Evolutionary conservation across 2,888 invertebrate species (phyloP).

Genomic region (Pristionchus fissidentatus): DNA sequence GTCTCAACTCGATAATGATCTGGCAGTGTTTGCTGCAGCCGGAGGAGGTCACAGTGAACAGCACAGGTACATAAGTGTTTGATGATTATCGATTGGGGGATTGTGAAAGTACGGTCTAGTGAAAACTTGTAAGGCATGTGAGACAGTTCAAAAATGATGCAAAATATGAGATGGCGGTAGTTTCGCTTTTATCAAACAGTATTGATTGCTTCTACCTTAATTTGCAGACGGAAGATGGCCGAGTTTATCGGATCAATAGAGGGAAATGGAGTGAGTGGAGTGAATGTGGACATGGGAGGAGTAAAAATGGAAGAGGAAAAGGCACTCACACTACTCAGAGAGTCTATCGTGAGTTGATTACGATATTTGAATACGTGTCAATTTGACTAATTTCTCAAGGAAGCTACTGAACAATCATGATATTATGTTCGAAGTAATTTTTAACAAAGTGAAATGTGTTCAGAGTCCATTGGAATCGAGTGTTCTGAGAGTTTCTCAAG

Average conservation of each 20-base stretch:
- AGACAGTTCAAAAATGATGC: no score
- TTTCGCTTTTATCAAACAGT: no score
- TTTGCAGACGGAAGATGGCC: constrained; percentile 34
- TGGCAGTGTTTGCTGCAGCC: background rate
- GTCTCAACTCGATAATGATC: background rate
- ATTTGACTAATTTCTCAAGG: background rate
- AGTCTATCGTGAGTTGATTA: constrained; percentile 9
- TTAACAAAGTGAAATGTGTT: background rate
- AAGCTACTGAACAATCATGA: background rate
- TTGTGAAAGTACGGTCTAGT: no score
- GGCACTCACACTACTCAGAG: background rate
- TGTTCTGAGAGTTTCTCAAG: constrained; percentile 55
- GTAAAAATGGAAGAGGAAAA: constrained; percentile 18
- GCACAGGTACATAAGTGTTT: constrained; percentile 42
- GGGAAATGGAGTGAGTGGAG: background rate
- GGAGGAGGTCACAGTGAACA: constrained; percentile 41
- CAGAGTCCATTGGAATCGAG: constrained; percentile 48
- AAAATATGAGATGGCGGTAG: no score
- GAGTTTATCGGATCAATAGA: background rate
- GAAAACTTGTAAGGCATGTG: no score
- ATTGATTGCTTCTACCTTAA: no score
- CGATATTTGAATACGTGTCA: no score
- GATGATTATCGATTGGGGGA: background rate
- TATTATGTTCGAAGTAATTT: no score
- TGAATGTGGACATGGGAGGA: constrained; percentile 32